These are phyloP conservation scores for Mus spicilegus DNA, from an alignment of 2,113 vertebrate genomes.

Conservation along the genomic window DNA sequence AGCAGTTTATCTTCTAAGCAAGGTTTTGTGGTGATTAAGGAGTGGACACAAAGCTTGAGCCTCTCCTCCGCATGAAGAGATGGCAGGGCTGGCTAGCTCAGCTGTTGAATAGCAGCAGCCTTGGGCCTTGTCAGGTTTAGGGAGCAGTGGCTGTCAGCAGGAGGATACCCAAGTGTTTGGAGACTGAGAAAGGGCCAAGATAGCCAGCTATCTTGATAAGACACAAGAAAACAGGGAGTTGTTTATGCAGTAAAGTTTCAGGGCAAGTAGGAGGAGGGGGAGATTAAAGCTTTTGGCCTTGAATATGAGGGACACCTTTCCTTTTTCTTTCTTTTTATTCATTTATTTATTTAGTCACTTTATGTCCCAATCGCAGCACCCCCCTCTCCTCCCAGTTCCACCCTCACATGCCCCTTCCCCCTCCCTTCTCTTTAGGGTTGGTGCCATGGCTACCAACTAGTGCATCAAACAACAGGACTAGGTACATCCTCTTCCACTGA, in stretches of 20 bases:
- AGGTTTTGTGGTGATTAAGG: conserved; percentile 29
- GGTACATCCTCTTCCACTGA: too few relatives aligned
- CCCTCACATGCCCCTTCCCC: too few relatives aligned
- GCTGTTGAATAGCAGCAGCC: background rate
- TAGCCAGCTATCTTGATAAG: conserved; percentile 50
- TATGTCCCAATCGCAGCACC: too few relatives aligned
- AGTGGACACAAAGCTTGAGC: background rate
- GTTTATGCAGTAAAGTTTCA: conserved; percentile 47
- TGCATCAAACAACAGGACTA: too few relatives aligned
- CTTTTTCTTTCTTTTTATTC: background rate
- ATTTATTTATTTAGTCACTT: too few relatives aligned
- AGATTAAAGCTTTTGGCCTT: conserved; percentile 65
- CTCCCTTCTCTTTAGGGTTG: too few relatives aligned
- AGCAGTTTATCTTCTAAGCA: background rate
- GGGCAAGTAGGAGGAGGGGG: background rate
- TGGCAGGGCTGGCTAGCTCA: background rate
- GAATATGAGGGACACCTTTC: conserved; percentile 50
- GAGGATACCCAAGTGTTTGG: background rate
- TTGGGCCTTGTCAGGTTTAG: background rate
- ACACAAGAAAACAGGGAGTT: conserved; percentile 56
- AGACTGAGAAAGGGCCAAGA: background rate
- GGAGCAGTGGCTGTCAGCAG: conserved; percentile 6
- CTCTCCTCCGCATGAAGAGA: background rate
- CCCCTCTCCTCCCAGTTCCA: too few relatives aligned
- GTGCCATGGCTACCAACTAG: too few relatives aligned